Conservation (phyloP, 2,888 invertebrate genomes). For the Drosophila histrio region DNA sequence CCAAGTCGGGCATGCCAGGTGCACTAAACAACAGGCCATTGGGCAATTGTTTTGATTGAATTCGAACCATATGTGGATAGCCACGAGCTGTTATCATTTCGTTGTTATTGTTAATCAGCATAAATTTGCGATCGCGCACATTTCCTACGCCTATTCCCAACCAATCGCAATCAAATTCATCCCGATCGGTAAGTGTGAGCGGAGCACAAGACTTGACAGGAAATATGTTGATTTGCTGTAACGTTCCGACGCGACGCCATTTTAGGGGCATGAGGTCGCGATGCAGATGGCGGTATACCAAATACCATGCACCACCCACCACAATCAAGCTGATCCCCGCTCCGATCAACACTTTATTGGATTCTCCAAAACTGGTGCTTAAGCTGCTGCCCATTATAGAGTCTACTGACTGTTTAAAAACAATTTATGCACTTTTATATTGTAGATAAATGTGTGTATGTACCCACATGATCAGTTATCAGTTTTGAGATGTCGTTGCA, state of each 20-base stretch:
- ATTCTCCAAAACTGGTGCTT: slow-evolving; percentile 7
- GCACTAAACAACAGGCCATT: slow-evolving; percentile 86
- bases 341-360: slow-evolving; percentile 50
- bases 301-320: slow-evolving; percentile 67
- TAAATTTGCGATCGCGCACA: slow-evolving; percentile 79
- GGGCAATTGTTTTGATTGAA: slow-evolving; percentile 67
- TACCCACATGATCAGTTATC: slow-evolving; percentile 15
- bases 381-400: slow-evolving; percentile 6
- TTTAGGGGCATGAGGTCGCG: slow-evolving; percentile 78
- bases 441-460: background rate
- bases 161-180: slow-evolving; percentile 71
- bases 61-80: slow-evolving; percentile 80
- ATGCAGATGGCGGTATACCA: slow-evolving; percentile 65
- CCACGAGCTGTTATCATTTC: slow-evolving; percentile 80
- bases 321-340: slow-evolving; percentile 62
- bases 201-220: slow-evolving; percentile 82
- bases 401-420: background rate
- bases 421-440: background rate
- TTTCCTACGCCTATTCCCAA: slow-evolving; percentile 73
- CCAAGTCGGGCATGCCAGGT: slow-evolving; percentile 86
- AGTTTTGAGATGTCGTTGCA: background rate
- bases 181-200: slow-evolving; percentile 39
- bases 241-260: slow-evolving; percentile 79
- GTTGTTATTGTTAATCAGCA: slow-evolving; percentile 77
- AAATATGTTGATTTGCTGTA: slow-evolving; percentile 75